These are phyloP conservation scores for Atherinomorus stipes DNA, from an alignment of 2,113 vertebrate genomes.

Conservation along the genomic window DNA sequence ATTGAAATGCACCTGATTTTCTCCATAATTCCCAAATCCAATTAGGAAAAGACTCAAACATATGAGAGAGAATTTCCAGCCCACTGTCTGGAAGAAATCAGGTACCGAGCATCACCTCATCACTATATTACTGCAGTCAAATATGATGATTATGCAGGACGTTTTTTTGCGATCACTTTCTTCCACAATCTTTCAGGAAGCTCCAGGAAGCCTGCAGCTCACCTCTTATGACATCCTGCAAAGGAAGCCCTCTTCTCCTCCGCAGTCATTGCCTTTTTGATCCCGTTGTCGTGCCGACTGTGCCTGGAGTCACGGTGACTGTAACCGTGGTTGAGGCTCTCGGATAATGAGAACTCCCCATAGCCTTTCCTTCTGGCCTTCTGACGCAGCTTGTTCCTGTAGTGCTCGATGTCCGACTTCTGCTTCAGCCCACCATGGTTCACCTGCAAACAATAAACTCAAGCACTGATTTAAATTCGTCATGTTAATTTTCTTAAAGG, in stretches of 20 bases:
- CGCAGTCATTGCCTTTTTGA: slow-evolving; percentile 88
- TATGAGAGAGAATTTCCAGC: too few relatives aligned
- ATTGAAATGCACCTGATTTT: too few relatives aligned
- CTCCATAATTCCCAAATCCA: too few relatives aligned
- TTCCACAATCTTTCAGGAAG: background rate
- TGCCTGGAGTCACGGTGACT: slow-evolving; percentile 69
- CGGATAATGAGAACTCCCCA: slow-evolving; percentile 90
- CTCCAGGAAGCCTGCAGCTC: background rate
- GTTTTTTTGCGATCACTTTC: too few relatives aligned
- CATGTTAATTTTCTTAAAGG: background rate
- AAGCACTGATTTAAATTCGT: background rate
- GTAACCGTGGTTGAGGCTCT: slow-evolving; percentile 79
- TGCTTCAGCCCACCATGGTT: slow-evolving; percentile 93
- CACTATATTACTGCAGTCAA: too few relatives aligned
- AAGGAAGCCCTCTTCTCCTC: slow-evolving; percentile 89
- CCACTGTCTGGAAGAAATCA: too few relatives aligned
- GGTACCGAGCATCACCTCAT: too few relatives aligned
- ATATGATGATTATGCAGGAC: too few relatives aligned
- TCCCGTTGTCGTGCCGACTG: slow-evolving; percentile 55
- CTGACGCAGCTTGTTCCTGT: slow-evolving; percentile 96
- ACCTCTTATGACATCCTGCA: slow-evolving; percentile 80
- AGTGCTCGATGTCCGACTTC: slow-evolving; percentile 98
- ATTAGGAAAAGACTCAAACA: too few relatives aligned
- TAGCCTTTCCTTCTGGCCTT: slow-evolving; percentile 96
- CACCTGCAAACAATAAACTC: slow-evolving; percentile 77